Evolutionary conservation across 2,888 invertebrate genomes (phyloP), one percentile per base, ranked within the genome.

Genomic region (Tetragonula carbonaria): DNA sequence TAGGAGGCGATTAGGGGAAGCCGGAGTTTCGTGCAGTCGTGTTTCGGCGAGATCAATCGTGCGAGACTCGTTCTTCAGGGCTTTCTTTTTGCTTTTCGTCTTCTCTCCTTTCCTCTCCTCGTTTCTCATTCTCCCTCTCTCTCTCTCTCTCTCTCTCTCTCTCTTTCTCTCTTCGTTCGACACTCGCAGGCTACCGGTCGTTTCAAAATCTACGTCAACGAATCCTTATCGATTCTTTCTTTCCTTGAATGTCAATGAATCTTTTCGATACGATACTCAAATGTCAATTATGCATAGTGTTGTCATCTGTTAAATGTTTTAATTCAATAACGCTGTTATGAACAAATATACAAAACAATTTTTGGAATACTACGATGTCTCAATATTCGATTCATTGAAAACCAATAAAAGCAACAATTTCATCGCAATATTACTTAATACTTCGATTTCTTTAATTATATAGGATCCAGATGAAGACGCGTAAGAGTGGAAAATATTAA

Each of bases 31-130:
- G 72, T 65, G 74, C 55, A 73, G 72, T 71, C 83, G 77, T 68
- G 76, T 85, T 90, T 90, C 90, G 87, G 90, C 88, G 77, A 88
- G 87, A 90, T 89, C 89, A 90, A 90, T 87, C 87, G 86, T n/a
- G 80, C 79, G 78, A 70, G 77, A 63, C 74, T 71, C 65, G 78
- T 87, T 73, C 63, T 50, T 21, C 62, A 33, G 45, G 77, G 62
- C 51, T 80, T 76, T 81, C 74, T 77, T 80, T 78, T 80, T 79
- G n/a, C 62, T 65, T 71, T 57, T 57, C 53, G 45, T 14, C 38
- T 45, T 45, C 45, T 66, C 68, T 57, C 33, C 38, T 45, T 5
- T 4, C 8, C 51, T 18, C 38, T 51, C 62, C 59, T 53, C 72
- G 16, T 55, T 68, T 33, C 33, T 33, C 33, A 33, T 2, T 33